phyloP scores from a whole-genome alignment of 2,888 invertebrate species.

The Chaetogeoica ovagalla region DNA sequence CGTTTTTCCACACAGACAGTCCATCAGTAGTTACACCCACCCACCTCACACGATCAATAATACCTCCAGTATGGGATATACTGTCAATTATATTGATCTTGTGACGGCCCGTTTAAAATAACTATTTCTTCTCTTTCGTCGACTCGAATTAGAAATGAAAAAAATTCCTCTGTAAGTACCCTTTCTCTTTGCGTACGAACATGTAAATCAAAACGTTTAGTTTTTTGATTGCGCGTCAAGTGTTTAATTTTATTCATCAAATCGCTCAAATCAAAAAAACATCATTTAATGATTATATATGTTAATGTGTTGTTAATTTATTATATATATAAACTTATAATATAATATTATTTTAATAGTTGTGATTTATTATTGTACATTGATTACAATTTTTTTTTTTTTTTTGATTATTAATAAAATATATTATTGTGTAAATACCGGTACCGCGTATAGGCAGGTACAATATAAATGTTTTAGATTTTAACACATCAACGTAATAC shows the following conservation, averaged over 20 bases:
- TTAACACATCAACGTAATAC: background rate
- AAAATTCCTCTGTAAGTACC: background rate
- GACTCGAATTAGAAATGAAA: background rate
- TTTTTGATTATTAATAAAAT: background rate
- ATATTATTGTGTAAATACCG: background rate
- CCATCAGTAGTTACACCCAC: too few species aligned
- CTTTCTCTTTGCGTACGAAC: background rate
- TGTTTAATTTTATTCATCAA: background rate
- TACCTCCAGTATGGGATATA: too few species aligned
- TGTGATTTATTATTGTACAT: conserved; percentile 7
- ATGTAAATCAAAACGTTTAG: background rate
- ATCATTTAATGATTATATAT: background rate
- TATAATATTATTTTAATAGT: background rate
- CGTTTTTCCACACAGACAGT: too few species aligned
- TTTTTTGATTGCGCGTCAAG: background rate
- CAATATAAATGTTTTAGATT: background rate
- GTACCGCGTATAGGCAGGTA: background rate
- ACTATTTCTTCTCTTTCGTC: background rate
- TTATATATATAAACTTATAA: background rate
- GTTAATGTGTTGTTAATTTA: background rate
- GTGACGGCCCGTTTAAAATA: background rate
- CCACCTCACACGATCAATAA: too few species aligned
- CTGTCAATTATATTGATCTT: too few species aligned
- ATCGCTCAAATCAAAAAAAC: conserved; percentile 33
- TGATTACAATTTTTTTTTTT: background rate